These are phyloP conservation scores for Sciurus vulgaris DNA, from an alignment of 2,797 vertebrate species.

Conservation along the genomic window DNA sequence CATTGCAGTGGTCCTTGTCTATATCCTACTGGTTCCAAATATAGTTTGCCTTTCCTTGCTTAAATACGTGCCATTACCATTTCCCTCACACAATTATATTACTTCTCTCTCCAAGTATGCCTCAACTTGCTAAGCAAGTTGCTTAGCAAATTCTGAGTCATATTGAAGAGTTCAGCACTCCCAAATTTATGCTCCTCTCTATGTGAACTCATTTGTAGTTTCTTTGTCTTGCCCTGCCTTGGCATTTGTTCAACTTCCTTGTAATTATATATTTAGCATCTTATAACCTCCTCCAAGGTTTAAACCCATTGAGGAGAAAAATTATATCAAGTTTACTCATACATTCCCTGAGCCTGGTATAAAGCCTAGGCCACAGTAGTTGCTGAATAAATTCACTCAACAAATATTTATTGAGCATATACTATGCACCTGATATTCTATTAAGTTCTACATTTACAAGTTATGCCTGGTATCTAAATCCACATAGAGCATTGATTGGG, in stretches of 20 bases:
- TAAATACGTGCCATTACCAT: background rate
- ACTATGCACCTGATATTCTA: background rate
- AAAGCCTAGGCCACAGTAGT: background rate
- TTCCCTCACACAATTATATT: background rate
- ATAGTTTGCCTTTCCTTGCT: background rate
- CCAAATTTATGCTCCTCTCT: background rate
- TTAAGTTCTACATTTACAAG: background rate
- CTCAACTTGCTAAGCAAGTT: background rate
- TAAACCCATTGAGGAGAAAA: constrained; percentile 10
- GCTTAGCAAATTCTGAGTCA: background rate
- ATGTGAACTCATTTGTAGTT: background rate
- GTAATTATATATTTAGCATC: background rate
- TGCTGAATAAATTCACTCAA: background rate
- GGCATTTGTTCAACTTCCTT: background rate
- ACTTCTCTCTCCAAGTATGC: background rate
- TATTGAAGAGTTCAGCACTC: background rate
- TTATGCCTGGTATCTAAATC: background rate
- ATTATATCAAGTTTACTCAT: background rate
- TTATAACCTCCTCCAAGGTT: background rate
- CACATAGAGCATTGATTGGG: background rate
- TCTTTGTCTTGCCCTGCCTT: background rate
- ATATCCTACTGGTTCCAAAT: background rate
- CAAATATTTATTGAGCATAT: background rate
- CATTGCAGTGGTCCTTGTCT: background rate
- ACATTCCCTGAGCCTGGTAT: background rate